Base-by-base conservation (phyloP, 2,888 invertebrate species). In the Stegophylla sp. region DNA sequence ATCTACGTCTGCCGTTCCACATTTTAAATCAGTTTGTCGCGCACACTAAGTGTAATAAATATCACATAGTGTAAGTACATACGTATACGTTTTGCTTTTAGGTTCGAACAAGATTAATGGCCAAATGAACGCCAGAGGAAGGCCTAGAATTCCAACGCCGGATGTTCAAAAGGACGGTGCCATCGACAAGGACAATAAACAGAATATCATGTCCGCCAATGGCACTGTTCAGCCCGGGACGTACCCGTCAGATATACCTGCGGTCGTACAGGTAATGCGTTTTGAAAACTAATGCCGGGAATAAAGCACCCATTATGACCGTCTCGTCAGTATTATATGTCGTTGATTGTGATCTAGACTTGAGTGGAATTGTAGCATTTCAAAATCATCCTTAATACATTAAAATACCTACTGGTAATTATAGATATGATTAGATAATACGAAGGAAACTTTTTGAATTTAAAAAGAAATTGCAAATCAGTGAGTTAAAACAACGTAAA, bases 61-160 rank as follows among this genome's bases (percentile, higher is more conserved):
- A 76, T 56, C n/a, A 51, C 7, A 34, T 34, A 34, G 34, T 45
- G n/a, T n/a, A n/a, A n/a, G n/a, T n/a, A n/a, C n/a, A n/a, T n/a
- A n/a, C n/a, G n/a, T n/a, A n/a, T n/a, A 28, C 23, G 74, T 41
- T 63, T 81, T 63, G 48, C 63, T 85, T 85, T 64, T 86, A 92
- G 92, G 90, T 84, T 90, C 91, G 53, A 88, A 90, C 84, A 92
- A 92, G 86, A 88, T 93, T 84, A 93, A 92, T 86, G 92, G 92
- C 5, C 90, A 92, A 10, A 89, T 90, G 83, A 90, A 90, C n/a
- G 87, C 92, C 83, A 92, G 92, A 85, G 92, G 92, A 85, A 90
- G 95, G 79, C 95, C 95, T n/a, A 90, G 95, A 75, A 94, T 95
- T 84, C 95, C 95, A 56, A 95, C 95, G 10, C 95, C 95, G 0